Evolutionary conservation across 2,113 vertebrate genomes (phyloP).

Genomic region (Phrynosoma blainvillii): DNA sequence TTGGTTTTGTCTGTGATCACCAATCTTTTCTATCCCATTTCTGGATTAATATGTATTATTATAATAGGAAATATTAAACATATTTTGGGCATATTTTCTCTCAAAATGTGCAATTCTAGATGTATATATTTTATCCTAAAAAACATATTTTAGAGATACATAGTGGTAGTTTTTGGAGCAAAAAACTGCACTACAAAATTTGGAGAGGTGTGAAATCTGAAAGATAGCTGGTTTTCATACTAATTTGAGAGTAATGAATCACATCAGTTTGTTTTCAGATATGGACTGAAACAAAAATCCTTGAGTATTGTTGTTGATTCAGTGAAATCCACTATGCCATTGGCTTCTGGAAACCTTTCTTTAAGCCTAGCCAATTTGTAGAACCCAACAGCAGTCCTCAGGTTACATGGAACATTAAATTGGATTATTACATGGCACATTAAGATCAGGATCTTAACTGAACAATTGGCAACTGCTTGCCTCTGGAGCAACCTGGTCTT

Average conservation of each 20-base stretch:
- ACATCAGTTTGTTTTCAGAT: not conserved
- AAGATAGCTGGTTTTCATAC: not conserved
- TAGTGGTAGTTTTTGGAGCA: not conserved
- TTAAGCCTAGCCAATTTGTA: not conserved
- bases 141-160: not conserved
- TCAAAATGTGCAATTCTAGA: not conserved
- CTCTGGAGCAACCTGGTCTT: not conserved
- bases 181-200: not conserved
- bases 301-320: not conserved
- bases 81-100: not conserved
- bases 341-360: not conserved
- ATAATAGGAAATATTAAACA: not conserved
- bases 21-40: not conserved
- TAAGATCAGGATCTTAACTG: not conserved
- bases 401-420: too few species aligned
- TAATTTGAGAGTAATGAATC: not conserved
- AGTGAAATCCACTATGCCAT: not conserved
- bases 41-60: not conserved
- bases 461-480: not conserved
- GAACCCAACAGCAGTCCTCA: not conserved
- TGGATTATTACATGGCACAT: not conserved
- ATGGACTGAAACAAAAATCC: not conserved
- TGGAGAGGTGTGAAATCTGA: not conserved
- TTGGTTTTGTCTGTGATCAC: not conserved
- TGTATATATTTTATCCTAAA: not conserved